Conservation (phyloP, 2,888 invertebrate species). For the Scaptomyza flava region DNA sequence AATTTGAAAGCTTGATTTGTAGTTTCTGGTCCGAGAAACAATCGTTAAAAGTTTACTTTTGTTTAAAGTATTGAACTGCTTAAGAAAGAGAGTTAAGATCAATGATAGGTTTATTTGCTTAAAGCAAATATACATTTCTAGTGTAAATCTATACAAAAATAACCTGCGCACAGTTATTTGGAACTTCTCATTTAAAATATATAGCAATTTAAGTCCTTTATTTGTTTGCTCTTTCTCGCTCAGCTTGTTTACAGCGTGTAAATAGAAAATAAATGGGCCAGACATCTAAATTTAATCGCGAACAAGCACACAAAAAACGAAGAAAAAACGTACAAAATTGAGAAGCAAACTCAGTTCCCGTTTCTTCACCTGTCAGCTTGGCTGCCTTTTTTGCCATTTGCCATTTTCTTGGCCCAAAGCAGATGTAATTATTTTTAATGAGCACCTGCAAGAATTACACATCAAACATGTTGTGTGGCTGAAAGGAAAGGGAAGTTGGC, state of each 20-base stretch:
- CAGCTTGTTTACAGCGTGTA: constrained; percentile 49
- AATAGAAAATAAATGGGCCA: constrained; percentile 62
- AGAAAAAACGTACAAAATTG: neutral
- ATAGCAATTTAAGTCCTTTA: constrained; percentile 28
- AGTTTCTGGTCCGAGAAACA: neutral
- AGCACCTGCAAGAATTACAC: constrained; percentile 77
- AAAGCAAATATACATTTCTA: no score
- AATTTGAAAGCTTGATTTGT: neutral
- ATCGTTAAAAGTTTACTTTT: neutral
- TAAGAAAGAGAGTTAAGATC: no score
- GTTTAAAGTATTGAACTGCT: no score
- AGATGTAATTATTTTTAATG: constrained; percentile 78
- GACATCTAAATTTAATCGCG: constrained; percentile 50
- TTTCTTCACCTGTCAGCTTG: constrained; percentile 63
- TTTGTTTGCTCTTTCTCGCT: constrained; percentile 34
- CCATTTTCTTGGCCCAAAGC: constrained; percentile 64
- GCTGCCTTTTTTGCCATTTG: constrained; percentile 54
- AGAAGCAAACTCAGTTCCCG: constrained; percentile 29
- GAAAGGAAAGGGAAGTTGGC: neutral
- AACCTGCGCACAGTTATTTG: neutral
- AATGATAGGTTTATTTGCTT: no score
- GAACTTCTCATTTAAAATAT: neutral
- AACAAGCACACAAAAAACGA: constrained; percentile 19
- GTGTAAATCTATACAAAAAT: no score
- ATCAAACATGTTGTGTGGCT: constrained; percentile 60